Evolutionary conservation across 2,888 invertebrate species (phyloP).

Genomic region (Hypena proboscidalis): DNA sequence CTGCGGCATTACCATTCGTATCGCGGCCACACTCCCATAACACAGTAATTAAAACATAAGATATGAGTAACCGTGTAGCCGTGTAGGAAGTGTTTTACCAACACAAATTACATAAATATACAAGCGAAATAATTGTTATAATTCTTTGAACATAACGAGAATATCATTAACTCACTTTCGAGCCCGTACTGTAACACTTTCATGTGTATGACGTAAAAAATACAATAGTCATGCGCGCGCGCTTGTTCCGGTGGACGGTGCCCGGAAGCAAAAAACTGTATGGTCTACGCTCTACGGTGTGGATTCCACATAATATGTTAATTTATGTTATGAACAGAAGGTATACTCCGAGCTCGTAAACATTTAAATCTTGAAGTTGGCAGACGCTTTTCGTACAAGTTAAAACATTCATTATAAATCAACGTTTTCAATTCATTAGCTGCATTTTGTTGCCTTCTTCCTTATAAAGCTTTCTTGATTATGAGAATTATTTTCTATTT

Average conservation of each 20-base stretch:
- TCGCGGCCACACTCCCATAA: conserved; percentile 34
- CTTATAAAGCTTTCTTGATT: too few relatives aligned
- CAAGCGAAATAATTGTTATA: conserved; percentile 38
- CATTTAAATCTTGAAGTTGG: too few relatives aligned
- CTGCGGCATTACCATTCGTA: conserved; percentile 29
- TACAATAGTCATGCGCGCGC: conserved; percentile 52
- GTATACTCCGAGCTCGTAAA: too few relatives aligned
- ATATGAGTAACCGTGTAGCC: conserved; percentile 20
- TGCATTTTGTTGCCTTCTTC: too few relatives aligned
- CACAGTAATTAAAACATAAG: conserved; percentile 30
- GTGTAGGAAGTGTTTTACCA: conserved; percentile 43
- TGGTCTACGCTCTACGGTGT: too few relatives aligned
- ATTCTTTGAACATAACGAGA: conserved; percentile 42
- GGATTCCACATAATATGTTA: too few relatives aligned
- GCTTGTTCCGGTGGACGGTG: conserved; percentile 51
- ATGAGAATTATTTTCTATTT: too few relatives aligned
- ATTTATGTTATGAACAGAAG: too few relatives aligned
- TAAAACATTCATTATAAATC: too few relatives aligned
- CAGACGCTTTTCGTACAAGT: too few relatives aligned
- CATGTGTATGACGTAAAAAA: conserved; percentile 59
- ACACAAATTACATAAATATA: conserved; percentile 38
- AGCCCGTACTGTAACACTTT: conserved; percentile 68
- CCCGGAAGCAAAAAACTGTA: conserved; percentile 49
- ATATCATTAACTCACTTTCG: conserved; percentile 77
- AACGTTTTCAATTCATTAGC: too few relatives aligned